Evolutionary conservation across 2,797 vertebrate genomes (phyloP).

Genomic region (Lithobates pipiens): DNA sequence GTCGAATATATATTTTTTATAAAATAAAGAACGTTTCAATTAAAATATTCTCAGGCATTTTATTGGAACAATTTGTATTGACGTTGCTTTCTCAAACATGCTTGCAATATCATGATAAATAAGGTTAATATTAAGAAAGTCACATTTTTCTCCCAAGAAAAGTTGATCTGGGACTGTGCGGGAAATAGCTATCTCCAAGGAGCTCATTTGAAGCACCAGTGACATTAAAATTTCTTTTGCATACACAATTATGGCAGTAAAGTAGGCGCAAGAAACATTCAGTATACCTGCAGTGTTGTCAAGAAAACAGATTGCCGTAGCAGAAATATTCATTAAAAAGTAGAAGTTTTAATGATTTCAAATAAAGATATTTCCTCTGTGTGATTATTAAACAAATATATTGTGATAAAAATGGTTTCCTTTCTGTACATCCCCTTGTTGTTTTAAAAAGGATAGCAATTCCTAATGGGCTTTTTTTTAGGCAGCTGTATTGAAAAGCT

Average conservation of each 20-base stretch:
- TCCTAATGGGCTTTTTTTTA: not conserved
- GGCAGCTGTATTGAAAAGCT: not conserved
- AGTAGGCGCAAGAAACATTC: conserved; percentile 2
- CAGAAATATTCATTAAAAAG: conserved; percentile 49
- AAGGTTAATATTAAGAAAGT: conserved; percentile 37
- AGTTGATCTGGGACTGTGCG: conserved; percentile 42
- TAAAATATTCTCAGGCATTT: conserved; percentile 38
- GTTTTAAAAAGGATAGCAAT: not conserved
- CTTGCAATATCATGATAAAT: conserved; percentile 41
- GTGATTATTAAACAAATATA: conserved; percentile 45
- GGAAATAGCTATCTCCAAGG: conserved; percentile 47
- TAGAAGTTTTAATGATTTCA: conserved; percentile 41
- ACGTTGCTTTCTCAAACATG: conserved; percentile 6
- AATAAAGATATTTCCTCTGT: conserved; percentile 37
- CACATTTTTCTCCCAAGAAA: conserved; percentile 26
- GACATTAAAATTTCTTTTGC: conserved; percentile 49
- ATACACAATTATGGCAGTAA: conserved; percentile 47
- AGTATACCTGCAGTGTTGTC: conserved; percentile 40
- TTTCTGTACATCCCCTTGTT: not conserved
- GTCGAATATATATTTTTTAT: not conserved
- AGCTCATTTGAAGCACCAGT: conserved; percentile 49
- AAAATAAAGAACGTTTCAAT: conserved; percentile 32
- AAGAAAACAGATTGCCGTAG: conserved; percentile 5
- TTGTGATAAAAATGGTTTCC: conserved; percentile 31
- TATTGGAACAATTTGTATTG: conserved; percentile 20